A percentile compares a stretch with the other conserved stretches of the same genome.
phyloP scores from a whole-genome alignment of 2,888 invertebrate genomes.

The Euplagia quadripunctaria region DNA sequence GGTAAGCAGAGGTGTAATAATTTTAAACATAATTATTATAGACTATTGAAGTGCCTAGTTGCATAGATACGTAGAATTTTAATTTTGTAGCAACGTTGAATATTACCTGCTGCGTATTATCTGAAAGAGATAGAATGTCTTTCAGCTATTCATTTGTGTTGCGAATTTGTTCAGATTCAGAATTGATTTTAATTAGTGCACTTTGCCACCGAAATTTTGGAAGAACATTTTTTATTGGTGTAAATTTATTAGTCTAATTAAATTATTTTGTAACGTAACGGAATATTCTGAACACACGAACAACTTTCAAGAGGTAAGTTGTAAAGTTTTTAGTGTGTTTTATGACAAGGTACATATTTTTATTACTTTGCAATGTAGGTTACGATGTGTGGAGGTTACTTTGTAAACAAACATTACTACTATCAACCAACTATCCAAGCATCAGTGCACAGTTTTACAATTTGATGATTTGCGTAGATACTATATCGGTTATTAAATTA shows the following conservation, averaged over 20 bases:
- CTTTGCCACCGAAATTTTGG: not conserved
- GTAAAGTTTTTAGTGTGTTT: not conserved
- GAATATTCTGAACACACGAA: not conserved
- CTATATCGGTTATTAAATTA: not conserved
- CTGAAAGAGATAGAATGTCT: not conserved
- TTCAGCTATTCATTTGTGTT: not conserved
- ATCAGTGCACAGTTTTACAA: not conserved
- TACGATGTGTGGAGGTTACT: not conserved
- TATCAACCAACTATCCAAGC: no score
- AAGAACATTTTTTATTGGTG: not conserved
- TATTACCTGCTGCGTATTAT: slow-evolving; percentile 9
- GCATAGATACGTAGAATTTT: slow-evolving; percentile 55
- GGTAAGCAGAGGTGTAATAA: slow-evolving; percentile 15
- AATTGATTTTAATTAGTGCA: not conserved
- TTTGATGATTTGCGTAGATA: not conserved
- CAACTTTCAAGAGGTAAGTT: not conserved
- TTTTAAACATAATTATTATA: slow-evolving; percentile 51
- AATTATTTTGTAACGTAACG: not conserved
- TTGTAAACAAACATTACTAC: not conserved
- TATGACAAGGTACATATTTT: not conserved
- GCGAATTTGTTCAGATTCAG: not conserved
- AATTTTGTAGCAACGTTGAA: slow-evolving; percentile 31
- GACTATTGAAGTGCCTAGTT: slow-evolving; percentile 71
- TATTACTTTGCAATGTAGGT: not conserved
- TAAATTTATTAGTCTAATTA: not conserved